A percentile compares a stretch with the other conserved stretches of the same genome.
Conservation (phyloP, 2,888 invertebrate species). For the Strigamia crassipes region DNA sequence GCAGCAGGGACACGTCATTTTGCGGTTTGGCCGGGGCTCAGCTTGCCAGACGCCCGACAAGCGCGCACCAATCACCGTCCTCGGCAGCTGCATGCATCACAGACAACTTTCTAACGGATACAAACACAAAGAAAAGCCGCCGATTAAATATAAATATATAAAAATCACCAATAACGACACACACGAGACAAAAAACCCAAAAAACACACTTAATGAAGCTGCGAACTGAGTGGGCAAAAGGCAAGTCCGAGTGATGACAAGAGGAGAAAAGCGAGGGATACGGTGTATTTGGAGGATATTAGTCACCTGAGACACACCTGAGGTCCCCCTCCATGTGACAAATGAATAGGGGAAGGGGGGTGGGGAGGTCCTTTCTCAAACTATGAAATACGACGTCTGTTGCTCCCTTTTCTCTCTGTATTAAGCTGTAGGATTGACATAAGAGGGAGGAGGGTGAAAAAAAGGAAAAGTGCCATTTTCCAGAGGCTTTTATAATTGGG, state of each 20-base stretch:
- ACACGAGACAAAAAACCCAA: not conserved
- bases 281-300: constrained; percentile 12
- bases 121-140: constrained; percentile 8
- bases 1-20: constrained; percentile 42
- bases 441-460: constrained; percentile 34
- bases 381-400: constrained; percentile 38
- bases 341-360: not conserved
- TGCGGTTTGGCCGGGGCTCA: constrained; percentile 42
- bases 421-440: constrained; percentile 42
- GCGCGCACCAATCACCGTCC: constrained; percentile 16
- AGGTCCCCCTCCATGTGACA: constrained; percentile 1
- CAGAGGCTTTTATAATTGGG: constrained; percentile 35
- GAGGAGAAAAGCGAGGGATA: constrained; percentile 10
- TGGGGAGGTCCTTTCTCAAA: not conserved
- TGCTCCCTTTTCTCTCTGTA: constrained; percentile 38
- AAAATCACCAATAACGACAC: not conserved
- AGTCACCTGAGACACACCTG: constrained; percentile 37
- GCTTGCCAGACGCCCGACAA: constrained; percentile 24
- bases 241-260: not conserved
- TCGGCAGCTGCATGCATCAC: constrained; percentile 6
- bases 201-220: not conserved
- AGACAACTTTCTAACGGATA: not conserved
- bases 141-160: not conserved
- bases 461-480: constrained; percentile 40
- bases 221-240: not conserved